These are phyloP conservation scores for Aphodius granarius DNA, from an alignment of 2,888 invertebrate genomes.

Conservation along the genomic window DNA sequence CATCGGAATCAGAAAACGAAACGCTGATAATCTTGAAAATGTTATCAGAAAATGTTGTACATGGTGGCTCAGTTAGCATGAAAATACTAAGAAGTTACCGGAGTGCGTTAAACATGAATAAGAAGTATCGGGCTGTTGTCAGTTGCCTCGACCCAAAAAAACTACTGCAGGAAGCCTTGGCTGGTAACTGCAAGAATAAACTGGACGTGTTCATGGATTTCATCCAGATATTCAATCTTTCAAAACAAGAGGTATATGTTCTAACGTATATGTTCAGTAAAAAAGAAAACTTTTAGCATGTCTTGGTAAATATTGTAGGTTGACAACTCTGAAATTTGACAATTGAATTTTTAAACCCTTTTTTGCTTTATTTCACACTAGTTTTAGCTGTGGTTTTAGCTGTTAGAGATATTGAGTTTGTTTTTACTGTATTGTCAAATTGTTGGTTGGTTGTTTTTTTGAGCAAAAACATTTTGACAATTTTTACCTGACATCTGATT, in stretches of 20 bases:
- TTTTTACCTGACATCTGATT: no score
- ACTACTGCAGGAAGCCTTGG: slow-evolving; percentile 58
- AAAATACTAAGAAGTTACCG: slow-evolving; percentile 61
- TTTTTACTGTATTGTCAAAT: no score
- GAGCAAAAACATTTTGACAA: no score
- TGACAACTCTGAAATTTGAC: no score
- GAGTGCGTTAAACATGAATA: slow-evolving; percentile 60
- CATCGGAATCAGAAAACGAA: slow-evolving; percentile 36
- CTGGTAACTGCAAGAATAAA: slow-evolving; percentile 59
- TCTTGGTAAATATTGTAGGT: no score
- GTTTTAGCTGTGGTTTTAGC: no score
- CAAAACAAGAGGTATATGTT: slow-evolving; percentile 52
- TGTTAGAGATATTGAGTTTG: no score
- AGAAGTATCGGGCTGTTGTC: slow-evolving; percentile 59
- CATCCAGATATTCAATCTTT: slow-evolving; percentile 59
- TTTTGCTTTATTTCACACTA: no score
- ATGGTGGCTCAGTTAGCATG: slow-evolving; percentile 58
- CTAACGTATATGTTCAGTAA: neutral
- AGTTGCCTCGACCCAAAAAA: slow-evolving; percentile 56
- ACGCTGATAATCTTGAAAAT: slow-evolving; percentile 52
- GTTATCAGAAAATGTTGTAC: slow-evolving; percentile 57
- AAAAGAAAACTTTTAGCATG: no score
- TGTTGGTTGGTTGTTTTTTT: no score
- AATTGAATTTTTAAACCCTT: no score
- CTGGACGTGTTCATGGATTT: slow-evolving; percentile 64